Base-by-base conservation (phyloP, 2,888 invertebrate genomes). In the Clepsis dumicolana region DNA sequence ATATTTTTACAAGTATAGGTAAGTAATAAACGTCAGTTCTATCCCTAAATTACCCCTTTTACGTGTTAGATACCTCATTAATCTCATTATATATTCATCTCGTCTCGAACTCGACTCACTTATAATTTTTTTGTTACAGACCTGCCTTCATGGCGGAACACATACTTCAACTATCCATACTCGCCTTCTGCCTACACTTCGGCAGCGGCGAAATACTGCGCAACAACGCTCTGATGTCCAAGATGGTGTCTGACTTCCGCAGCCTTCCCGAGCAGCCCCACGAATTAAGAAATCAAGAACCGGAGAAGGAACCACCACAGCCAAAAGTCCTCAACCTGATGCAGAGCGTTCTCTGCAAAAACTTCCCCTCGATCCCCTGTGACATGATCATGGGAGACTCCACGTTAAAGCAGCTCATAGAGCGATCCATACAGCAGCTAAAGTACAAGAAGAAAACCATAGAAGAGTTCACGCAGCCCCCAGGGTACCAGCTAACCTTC, bases 191-290 rank as follows among this genome's bases (percentile, higher is more conserved):
- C 38, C 35, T 67, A 2, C 38, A 38, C 18, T 16, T 27, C n/a
- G 52, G 27, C 21, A 65, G 74, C 38, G 76, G 83, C 0, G 88
- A 86, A 77, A 85, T 93, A 70, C 75, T 92, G 71, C 78, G 91
- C 56, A 92, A 92, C 76, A 90, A 88, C 65, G 92, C 87, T 0
- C 83, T 92, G 12, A 90, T 92, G 73, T 80, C 83, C 25, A 90
- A 88, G 75, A 90, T 92, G 91, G 83, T 92, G 38, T 87, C 89
- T 0, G 80, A 91, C 70, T 91, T 90, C 77, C 90, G 87, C 67
- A 81, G 82, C 70, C 38, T 65, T 29, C 29, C 18, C 67, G 4
- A 61, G 62, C n/a, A 57, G 67, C 8, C 50, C n/a, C 4, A 38
- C 44, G 44, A 44, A 8, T 18, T 2, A 5, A 14, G 5, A 70